Evolutionary conservation across 1,140 invertebrate genomes (phyloP), one percentile per base, ranked within the genome.

Genomic region (Brachionus plicatilis): DNA sequence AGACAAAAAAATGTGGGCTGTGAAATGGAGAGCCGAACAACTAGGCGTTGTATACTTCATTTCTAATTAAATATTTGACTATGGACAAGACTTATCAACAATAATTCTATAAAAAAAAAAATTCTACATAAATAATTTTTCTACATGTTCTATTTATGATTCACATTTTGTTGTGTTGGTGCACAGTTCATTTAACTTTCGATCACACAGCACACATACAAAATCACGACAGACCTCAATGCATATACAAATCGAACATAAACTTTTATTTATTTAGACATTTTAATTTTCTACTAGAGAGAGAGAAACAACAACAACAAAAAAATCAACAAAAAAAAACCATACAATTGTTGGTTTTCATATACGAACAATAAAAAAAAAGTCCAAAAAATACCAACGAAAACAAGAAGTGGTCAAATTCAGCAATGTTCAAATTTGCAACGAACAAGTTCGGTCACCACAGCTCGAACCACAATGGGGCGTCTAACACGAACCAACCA

Each of bases 351-450:
- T 68, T 68, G 66, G 29, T 33, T 68, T 68, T 33, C 12, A 41
- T 33, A 29, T 37, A 29, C 14, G 24, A 24, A 24, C 24, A 24
- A 24, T n/a, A 50, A 12, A 76, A 20, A 75, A 76, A 76, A 76
- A 76, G 6, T 17, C 6, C 2, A 47, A 50, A 27, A 12, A 27
- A 33, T 33, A 47, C 47, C n/a, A n/a, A n/a, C n/a, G n/a, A n/a
- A 1, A 37, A 7, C 5, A 37, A 37, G 6, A 37, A 37, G 33
- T 37, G 5, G 20, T 76, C 33, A n/a, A n/a, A n/a, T n/a, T 50
- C 7, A 82, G 66, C 9, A 2, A 82, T 82, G 79, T 82, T 82
- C 33, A 82, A 82, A 27, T 82, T 82, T 68, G 79, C 79, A 11
- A 82, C 79, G 12, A 82, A 82, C 27, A 82, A 82, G 53, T 82